Base-by-base conservation (phyloP, 2,888 invertebrate species). In the Xestobium rufovillosum region DNA sequence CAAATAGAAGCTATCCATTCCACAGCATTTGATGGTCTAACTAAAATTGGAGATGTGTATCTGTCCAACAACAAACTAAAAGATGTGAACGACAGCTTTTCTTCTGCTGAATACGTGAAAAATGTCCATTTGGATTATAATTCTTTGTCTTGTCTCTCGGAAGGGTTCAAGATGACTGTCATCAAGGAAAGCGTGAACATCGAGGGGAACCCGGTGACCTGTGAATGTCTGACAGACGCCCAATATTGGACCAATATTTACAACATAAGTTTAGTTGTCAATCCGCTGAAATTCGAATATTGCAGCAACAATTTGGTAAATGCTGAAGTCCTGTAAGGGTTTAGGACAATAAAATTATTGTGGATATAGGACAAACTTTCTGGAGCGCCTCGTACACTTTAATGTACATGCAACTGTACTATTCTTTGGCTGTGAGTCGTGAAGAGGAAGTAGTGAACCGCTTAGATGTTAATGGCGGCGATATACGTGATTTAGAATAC, bases 31-130 rank as follows among this genome's bases (percentile, higher is more conserved):
- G 23, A 19, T 8, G 23, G 23, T n/a, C 6, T 19, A 32, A 31
- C 12, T 19, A 17, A 31, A 19, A 19, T 19, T n/a, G 17, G 13
- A 14, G 28, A 26, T 26, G 23, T 19, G 23, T 19, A 19, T 19
- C n/a, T 19, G n/a, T 19, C 23, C 6, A 19, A 19, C n/a, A 19
- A 19, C n/a, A 19, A 19, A n/a, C 23, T 19, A n/a, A 6, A 19
- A 19, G 6, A 6, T n/a, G n/a, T 19, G 23, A 19, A 19, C 23
- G 23, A 19, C 23, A 8, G 6, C 23, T 19, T 19, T n/a, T 19
- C n/a, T n/a, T 8, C 6, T 19, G 23, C 23, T 19, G 23, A 19
- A n/a, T 19, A 19, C 23, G 23, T 19, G 23, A 6, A n/a, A n/a
- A 19, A 19, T n/a, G 23, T 19, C n/a, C n/a, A 19, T n/a, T n/a